phyloP scores from a whole-genome alignment of 1,140 invertebrate genomes.

The Drosophila ohnishii region DNA sequence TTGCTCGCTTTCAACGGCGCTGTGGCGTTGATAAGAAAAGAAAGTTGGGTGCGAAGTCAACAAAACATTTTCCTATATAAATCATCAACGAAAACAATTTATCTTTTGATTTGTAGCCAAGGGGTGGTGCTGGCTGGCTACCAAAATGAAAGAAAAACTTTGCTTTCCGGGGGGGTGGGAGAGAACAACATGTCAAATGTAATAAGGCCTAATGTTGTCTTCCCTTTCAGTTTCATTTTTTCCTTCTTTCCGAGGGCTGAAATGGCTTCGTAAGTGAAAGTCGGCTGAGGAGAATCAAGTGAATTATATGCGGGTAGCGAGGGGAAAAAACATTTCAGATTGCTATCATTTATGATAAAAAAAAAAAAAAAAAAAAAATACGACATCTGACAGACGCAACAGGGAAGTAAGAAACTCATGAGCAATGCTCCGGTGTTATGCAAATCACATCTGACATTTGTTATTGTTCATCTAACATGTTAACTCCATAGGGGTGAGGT shows the following conservation, averaged over 20 bases:
- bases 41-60: constrained; percentile 47
- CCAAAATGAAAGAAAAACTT: constrained; percentile 56
- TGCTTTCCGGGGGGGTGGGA: constrained; percentile 19
- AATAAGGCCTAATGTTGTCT: constrained; percentile 71
- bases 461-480: constrained; percentile 44
- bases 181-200: constrained; percentile 75
- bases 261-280: constrained; percentile 59
- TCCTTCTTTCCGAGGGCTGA: background rate
- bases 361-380: background rate
- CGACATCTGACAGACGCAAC: constrained; percentile 27
- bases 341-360: constrained; percentile 58
- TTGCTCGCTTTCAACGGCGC: constrained; percentile 57
- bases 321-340: constrained; percentile 50
- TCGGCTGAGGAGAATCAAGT: constrained; percentile 45
- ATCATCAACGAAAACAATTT: constrained; percentile 81
- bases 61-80: constrained; percentile 74
- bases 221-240: constrained; percentile 10
- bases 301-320: constrained; percentile 59
- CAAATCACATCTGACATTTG: constrained; percentile 66
- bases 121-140: constrained; percentile 31
- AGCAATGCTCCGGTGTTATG: constrained; percentile 47
- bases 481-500: background rate
- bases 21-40: constrained; percentile 49
- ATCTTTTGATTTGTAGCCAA: constrained; percentile 77
- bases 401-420: constrained; percentile 28